A percentile compares a stretch with the other conserved stretches of the same genome.
phyloP scores from a whole-genome alignment of 2,888 invertebrate species.

The Rhabditoides inermis region DNA sequence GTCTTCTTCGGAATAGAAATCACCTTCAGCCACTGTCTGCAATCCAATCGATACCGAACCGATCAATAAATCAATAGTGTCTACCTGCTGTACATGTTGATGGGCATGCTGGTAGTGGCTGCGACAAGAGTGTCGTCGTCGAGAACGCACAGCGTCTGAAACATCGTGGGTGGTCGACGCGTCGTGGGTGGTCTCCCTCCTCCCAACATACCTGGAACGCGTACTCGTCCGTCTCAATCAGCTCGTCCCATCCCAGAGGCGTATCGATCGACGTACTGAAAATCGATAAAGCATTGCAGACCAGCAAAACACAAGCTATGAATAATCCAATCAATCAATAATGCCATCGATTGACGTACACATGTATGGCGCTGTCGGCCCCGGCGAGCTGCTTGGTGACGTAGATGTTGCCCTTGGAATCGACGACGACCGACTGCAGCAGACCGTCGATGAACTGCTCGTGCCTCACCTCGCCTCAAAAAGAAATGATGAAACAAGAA shows the following conservation, averaged over 20 bases:
- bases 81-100: slow-evolving; percentile 43
- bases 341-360: background rate
- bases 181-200: background rate
- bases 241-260: slow-evolving; percentile 45
- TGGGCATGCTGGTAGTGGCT: slow-evolving; percentile 27
- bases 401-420: slow-evolving; percentile 35
- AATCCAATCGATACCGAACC: slow-evolving; percentile 5
- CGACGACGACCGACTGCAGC: slow-evolving; percentile 20
- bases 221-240: slow-evolving; percentile 23
- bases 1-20: slow-evolving; percentile 23
- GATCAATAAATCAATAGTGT: slow-evolving; percentile 2
- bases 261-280: slow-evolving; percentile 37
- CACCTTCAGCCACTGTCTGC: slow-evolving; percentile 33
- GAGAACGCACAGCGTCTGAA: slow-evolving; percentile 29
- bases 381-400: slow-evolving; percentile 37
- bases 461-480: slow-evolving; percentile 29
- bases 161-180: background rate
- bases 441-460: slow-evolving; percentile 48
- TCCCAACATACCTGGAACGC: slow-evolving; percentile 10
- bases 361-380: slow-evolving; percentile 10
- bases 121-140: slow-evolving; percentile 39
- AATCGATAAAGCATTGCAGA: background rate
- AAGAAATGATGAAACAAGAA: too few relatives aligned
- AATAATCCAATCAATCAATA: background rate
- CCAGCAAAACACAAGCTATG: background rate